These are phyloP conservation scores for Ferdinandea cuprea DNA, from an alignment of 2,888 invertebrate species.

Conservation along the genomic window DNA sequence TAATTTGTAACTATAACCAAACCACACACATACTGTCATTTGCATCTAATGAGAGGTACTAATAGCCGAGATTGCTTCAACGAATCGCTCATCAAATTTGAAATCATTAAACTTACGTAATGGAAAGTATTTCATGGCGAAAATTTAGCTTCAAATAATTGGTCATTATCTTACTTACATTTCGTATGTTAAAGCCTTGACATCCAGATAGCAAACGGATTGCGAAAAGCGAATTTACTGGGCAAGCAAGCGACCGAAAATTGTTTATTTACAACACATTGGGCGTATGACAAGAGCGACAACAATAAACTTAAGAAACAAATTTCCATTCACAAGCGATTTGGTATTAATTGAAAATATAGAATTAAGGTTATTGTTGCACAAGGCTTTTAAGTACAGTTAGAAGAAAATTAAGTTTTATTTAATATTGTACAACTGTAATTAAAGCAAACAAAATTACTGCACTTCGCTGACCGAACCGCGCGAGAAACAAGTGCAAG, in stretches of 20 bases:
- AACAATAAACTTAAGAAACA: neutral
- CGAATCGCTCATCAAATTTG: neutral
- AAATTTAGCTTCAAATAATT: constrained; percentile 4
- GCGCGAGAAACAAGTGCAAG: constrained; percentile 17
- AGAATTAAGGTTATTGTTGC: constrained; percentile 1
- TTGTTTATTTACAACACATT: constrained; percentile 25
- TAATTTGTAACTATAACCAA: neutral
- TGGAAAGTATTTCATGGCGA: neutral
- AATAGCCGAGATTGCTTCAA: neutral
- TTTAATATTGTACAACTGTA: constrained; percentile 1
- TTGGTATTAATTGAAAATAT: neutral
- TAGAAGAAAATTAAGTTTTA: constrained; percentile 17
- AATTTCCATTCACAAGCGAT: neutral
- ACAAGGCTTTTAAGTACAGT: constrained; percentile 27
- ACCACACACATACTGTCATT: no score
- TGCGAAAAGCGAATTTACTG: constrained; percentile 8
- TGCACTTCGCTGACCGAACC: constrained; percentile 1
- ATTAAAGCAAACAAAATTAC: neutral
- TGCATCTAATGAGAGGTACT: neutral
- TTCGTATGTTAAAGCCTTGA: constrained; percentile 10
- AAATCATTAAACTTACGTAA: constrained; percentile 33
- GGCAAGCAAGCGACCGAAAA: neutral
- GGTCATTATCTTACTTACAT: constrained; percentile 35
- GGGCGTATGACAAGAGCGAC: neutral
- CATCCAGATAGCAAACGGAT: constrained; percentile 2